A percentile compares a stretch with the other conserved stretches of the same genome.
Conservation (phyloP, 2,888 invertebrate species). For the Acrobasis consociella region DNA sequence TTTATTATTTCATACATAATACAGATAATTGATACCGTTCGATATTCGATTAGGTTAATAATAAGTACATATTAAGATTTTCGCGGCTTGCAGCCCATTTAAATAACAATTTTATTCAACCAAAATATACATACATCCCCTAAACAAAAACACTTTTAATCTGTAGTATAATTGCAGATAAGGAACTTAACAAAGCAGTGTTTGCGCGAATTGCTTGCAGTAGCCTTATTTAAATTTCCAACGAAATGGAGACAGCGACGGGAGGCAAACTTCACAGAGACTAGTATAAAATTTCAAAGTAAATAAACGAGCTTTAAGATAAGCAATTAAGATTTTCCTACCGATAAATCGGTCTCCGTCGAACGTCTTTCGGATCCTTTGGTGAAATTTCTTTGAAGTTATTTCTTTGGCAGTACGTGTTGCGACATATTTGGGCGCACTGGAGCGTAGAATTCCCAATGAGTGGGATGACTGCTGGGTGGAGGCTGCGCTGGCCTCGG, state of each 20-base stretch:
- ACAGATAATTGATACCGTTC: too few species aligned
- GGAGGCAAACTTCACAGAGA: constrained; percentile 34
- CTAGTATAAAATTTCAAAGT: constrained; percentile 33
- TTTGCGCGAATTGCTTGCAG: not conserved
- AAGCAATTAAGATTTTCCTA: constrained; percentile 20
- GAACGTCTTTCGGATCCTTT: constrained; percentile 7
- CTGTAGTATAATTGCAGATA: too few species aligned
- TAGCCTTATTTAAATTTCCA: constrained; percentile 1
- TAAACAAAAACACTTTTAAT: too few species aligned
- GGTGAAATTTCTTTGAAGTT: constrained; percentile 2
- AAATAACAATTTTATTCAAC: too few species aligned
- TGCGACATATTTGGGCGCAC: not conserved
- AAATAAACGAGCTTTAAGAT: constrained; percentile 19
- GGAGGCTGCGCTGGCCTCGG: not conserved
- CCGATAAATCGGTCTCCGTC: constrained; percentile 15
- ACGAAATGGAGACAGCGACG: not conserved
- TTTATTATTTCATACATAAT: too few species aligned
- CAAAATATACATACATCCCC: too few species aligned
- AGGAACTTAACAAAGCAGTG: not conserved
- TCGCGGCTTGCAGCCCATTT: too few species aligned
- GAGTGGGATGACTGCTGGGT: not conserved
- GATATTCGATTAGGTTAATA: too few species aligned
- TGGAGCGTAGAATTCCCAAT: constrained; percentile 1
- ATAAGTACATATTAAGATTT: too few species aligned
- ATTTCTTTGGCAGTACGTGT: not conserved